Evolutionary conservation across 1,140 invertebrate genomes (phyloP), one percentile per base, ranked within the genome.

Genomic region (Aphis gossypii): DNA sequence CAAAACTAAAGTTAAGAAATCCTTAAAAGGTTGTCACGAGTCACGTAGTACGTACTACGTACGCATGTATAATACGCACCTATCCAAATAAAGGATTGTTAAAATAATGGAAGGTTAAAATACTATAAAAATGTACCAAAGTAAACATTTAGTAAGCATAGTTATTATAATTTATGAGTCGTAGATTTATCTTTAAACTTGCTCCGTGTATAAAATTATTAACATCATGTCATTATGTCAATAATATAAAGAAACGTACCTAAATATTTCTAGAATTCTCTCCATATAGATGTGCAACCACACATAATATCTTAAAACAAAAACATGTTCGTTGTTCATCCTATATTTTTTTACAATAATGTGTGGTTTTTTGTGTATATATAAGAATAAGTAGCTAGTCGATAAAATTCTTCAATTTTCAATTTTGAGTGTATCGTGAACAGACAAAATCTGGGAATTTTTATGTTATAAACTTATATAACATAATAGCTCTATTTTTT

Each of bases 71-170:
- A 18, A 35, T 76, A 76, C 60, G 30, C 30, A 76, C n/a, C 30
- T 76, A 35, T 76, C 60, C 60, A 76, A 76, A 76, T 76, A 76
- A n/a, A 76, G 60, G 60, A 76, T n/a, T 76, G 60, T n/a, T 76
- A 76, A 76, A n/a, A n/a, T 76, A 76, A 76, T 76, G n/a, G 14
- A 76, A 35, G 11, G n/a, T 60, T 51, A 51, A 18, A 18, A 51
- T 2, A 51, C 20, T 51, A n/a, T 18, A n/a, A 54, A 76, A 76
- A 7, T n/a, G 60, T 51, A 51, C 48, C 48, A 51, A 76, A 76
- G 14, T 76, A 76, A 76, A 76, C 60, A 76, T 76, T n/a, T n/a
- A 4, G 14, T 76, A n/a, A 76, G 60, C 48, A 51, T 76, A 76
- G n/a, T 4, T 18, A 76, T 76, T 76, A n/a, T 76, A 76, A 76